Evolutionary conservation across 2,797 vertebrate species (phyloP).

Genomic region (Margarornis squamiger): DNA sequence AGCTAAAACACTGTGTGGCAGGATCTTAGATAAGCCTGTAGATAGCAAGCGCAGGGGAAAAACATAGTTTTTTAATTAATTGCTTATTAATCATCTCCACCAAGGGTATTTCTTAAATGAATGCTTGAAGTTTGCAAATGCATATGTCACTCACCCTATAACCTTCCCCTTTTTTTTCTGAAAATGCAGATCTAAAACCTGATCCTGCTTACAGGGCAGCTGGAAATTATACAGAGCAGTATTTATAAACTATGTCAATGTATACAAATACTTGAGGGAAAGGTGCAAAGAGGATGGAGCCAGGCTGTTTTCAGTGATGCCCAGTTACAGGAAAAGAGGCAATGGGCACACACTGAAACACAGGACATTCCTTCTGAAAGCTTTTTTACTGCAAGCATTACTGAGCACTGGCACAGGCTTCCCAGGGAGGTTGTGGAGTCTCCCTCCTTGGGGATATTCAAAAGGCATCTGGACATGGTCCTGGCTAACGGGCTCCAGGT

Average conservation of each 20-base stretch:
- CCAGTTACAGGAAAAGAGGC: neutral
- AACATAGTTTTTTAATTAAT: neutral
- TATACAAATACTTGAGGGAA: neutral
- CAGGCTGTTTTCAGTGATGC: neutral
- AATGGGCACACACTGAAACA: neutral
- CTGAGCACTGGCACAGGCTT: neutral
- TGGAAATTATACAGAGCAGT: neutral
- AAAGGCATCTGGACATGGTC: neutral
- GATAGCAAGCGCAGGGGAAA: neutral
- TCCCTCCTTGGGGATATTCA: too few relatives aligned
- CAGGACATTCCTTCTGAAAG: too few relatives aligned
- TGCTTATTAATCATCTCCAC: neutral
- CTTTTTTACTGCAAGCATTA: neutral
- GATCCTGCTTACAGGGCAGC: neutral
- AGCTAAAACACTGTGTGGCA: neutral
- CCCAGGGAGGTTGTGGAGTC: neutral
- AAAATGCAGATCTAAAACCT: neutral
- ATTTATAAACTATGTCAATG: neutral
- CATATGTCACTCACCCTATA: neutral
- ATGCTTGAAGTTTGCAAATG: neutral
- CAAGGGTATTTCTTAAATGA: neutral
- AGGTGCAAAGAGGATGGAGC: neutral
- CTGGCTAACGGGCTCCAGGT: neutral
- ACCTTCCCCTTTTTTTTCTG: neutral
- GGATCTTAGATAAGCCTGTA: neutral